Base-by-base conservation (phyloP, 2,888 invertebrate species). In the Ormyrus nitidulus region DNA sequence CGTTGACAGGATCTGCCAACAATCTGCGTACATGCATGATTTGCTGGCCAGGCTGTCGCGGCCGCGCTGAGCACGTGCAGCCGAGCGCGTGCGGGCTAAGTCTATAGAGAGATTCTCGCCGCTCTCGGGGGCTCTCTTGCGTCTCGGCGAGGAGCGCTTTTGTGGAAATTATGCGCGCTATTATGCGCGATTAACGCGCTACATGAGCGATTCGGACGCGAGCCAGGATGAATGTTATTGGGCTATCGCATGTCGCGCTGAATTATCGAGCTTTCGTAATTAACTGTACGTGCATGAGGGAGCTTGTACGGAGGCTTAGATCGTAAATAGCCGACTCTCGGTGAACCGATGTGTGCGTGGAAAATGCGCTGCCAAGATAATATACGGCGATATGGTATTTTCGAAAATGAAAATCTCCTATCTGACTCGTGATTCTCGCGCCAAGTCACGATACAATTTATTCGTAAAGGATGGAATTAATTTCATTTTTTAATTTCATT, bases 1-100 rank as follows among this genome's bases (percentile, higher is more conserved):
- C 85, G 88, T 88, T 90, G 90, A 89, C 90, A 89, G 89, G 88
- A 88, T 88, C 89, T 89, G 90, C 89, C 89, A 90, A 88, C 89
- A 88, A 89, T 89, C 89, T 88, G 85, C 86, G 86, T 86, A 85
- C 86, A 85, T 85, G 87, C 89, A 89, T 89, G 88, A 90, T 90
- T 89, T 88, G 89, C 88, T 86, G 85, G 19, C 56, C 19, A 13
- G 7, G 34, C 53, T 13, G 59, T 2, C 59, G 11, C 7, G 54
- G 64, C 48, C 58, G 56, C 9, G n/a, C 9, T 19, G 34, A 4
- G 77, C 81, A 77, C 81, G 78, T 81, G 80, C 83, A 34, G 34
- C 2, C 34, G 34, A 34, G 34, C 34, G 34, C 34, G 34, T 34
- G 34, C 34, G 34, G 34, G 34, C 4, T 4, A 34, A 34, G 56